Conservation (phyloP, 2,888 invertebrate species). For the Chaetogeoica ovagalla region DNA sequence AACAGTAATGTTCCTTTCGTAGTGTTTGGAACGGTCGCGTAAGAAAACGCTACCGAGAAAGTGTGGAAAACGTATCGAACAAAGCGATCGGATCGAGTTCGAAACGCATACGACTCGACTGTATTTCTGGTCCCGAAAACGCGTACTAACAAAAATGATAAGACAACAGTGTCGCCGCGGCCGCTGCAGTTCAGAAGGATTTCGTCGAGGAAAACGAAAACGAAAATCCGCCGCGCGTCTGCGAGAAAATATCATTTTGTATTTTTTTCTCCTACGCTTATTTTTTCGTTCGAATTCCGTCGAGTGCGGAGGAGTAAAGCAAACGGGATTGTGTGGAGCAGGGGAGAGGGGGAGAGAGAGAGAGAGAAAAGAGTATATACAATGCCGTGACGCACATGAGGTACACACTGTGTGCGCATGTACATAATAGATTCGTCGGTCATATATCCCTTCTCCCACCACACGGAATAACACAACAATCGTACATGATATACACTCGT, state of each 20-base stretch:
- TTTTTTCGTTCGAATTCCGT: neutral
- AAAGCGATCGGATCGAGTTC: too few relatives aligned
- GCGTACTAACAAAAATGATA: too few relatives aligned
- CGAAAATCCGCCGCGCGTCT: slow-evolving; percentile 29
- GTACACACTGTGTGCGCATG: slow-evolving; percentile 14
- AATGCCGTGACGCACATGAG: slow-evolving; percentile 34
- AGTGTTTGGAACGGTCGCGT: too few relatives aligned
- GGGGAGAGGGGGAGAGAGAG: neutral
- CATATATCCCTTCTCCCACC: slow-evolving; percentile 32
- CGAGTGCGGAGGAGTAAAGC: too few relatives aligned
- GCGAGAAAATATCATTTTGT: slow-evolving; percentile 21
- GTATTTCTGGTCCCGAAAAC: too few relatives aligned
- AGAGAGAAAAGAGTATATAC: neutral
- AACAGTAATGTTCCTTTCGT: too few relatives aligned
- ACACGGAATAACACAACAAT: slow-evolving; percentile 52
- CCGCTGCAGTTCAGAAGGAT: neutral
- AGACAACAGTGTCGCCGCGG: neutral
- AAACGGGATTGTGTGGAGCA: neutral
- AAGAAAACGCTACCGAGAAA: too few relatives aligned
- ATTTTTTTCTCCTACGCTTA: neutral
- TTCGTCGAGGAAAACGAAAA: slow-evolving; percentile 7
- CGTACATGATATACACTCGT: slow-evolving; percentile 43
- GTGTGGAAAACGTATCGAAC: too few relatives aligned
- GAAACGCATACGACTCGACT: too few relatives aligned
- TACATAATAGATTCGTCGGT: slow-evolving; percentile 53